Evolutionary conservation across 2,113 vertebrate species (phyloP).

Genomic region (Gnathonemus echidnorhynchus): DNA sequence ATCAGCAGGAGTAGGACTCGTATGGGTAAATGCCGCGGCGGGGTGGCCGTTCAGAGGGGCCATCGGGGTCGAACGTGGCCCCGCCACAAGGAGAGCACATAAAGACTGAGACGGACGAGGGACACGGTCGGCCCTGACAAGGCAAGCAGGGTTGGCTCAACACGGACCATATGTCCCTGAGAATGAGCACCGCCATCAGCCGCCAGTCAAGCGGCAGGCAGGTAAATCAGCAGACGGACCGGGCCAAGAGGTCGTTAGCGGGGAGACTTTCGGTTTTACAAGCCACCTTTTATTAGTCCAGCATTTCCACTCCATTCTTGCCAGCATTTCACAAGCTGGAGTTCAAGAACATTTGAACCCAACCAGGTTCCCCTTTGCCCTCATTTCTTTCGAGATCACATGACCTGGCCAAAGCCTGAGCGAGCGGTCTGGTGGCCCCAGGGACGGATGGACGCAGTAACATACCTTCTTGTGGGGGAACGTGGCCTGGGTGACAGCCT

Average conservation of each 20-base stretch:
- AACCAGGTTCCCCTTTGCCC: background rate
- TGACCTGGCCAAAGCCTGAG: background rate
- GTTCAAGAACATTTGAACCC: background rate
- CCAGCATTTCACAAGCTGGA: background rate
- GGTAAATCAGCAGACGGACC: constrained; percentile 25
- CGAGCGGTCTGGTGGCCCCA: background rate
- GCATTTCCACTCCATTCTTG: background rate
- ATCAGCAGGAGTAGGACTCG: constrained; percentile 7
- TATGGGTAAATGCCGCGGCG: background rate
- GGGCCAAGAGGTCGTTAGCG: background rate
- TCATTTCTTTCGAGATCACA: background rate
- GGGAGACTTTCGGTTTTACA: background rate
- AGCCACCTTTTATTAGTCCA: background rate
- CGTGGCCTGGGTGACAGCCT: constrained; percentile 73
- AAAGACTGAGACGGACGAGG: background rate
- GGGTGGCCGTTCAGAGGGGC: background rate
- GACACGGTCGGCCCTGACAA: background rate
- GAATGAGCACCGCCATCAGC: background rate
- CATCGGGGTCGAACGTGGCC: background rate
- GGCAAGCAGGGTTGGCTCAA: background rate
- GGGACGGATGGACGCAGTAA: background rate
- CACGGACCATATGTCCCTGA: background rate
- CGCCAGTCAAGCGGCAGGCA: constrained; percentile 11
- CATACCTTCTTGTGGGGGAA: constrained; percentile 80
- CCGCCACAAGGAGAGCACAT: background rate